Percentiles rank a stretch among this genome's conserved stretches.
phyloP scores from a whole-genome alignment of 2,113 vertebrate genomes.

The Pyrgilauda ruficollis region DNA sequence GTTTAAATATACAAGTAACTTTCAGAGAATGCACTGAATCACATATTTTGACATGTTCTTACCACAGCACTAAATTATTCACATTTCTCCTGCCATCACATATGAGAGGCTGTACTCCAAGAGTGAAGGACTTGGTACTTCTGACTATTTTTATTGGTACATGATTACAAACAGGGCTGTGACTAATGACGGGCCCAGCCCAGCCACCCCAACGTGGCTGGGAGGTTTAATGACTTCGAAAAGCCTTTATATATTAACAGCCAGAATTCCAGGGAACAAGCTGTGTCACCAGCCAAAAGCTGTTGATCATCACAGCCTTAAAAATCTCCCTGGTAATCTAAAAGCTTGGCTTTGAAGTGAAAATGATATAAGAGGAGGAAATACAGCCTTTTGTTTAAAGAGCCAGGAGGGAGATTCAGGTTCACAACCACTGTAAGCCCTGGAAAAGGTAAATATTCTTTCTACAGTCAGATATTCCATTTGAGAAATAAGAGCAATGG shows the following conservation, averaged over 20 bases:
- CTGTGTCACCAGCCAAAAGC: background rate
- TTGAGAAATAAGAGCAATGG: background rate
- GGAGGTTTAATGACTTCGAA: background rate
- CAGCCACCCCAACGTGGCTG: background rate
- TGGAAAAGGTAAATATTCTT: background rate
- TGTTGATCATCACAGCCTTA: background rate
- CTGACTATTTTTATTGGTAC: background rate
- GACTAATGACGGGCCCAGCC: background rate
- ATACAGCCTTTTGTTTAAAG: background rate
- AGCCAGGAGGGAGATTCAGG: background rate
- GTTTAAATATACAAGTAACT: background rate
- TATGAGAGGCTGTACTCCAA: background rate
- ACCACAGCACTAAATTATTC: background rate
- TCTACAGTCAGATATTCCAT: background rate
- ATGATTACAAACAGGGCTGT: background rate
- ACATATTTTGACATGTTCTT: background rate
- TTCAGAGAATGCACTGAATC: background rate
- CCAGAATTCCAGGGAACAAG: background rate
- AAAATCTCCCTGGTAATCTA: background rate
- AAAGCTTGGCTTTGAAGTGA: constrained; percentile 27
- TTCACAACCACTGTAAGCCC: background rate
- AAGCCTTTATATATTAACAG: background rate
- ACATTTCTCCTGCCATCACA: background rate
- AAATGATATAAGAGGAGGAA: background rate
- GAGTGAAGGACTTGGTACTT: background rate